Percentiles rank a stretch among this genome's conserved stretches.
Evolutionary conservation across 1,140 invertebrate species (phyloP).

Genomic region (Archivesica marissinica): DNA sequence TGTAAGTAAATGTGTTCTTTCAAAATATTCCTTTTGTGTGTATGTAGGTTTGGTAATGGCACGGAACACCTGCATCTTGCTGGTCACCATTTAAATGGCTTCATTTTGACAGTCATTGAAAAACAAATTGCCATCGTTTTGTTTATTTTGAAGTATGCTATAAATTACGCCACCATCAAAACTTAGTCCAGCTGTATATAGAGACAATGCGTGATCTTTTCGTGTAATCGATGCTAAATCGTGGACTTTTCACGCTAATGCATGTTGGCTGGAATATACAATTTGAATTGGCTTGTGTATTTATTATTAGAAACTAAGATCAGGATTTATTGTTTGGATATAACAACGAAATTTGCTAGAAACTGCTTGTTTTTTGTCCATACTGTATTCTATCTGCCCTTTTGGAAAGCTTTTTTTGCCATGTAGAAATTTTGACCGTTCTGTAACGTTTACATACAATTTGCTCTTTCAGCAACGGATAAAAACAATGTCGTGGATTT

Average conservation of each 20-base stretch:
- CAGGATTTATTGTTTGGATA: conserved; percentile 60
- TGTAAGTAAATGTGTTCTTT: too few species aligned
- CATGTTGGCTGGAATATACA: conserved; percentile 56
- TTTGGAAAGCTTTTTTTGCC: conserved; percentile 49
- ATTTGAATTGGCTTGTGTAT: conserved; percentile 52
- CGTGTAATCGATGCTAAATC: conserved; percentile 55
- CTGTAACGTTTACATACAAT: conserved; percentile 19
- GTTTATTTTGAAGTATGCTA: too few species aligned
- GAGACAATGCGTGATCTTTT: conserved; percentile 47
- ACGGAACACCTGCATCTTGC: too few species aligned
- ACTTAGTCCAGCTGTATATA: conserved; percentile 39
- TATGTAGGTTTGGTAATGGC: too few species aligned
- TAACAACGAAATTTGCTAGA: conserved; percentile 60
- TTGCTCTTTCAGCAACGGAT: conserved; percentile 30
- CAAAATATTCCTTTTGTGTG: too few species aligned
- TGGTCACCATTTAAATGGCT: too few species aligned
- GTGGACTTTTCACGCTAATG: conserved; percentile 52
- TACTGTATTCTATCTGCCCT: conserved; percentile 25
- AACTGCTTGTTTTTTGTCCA: conserved; percentile 58
- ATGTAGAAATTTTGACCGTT: conserved; percentile 44
- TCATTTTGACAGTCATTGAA: too few species aligned
- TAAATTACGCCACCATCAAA: conserved; percentile 28
- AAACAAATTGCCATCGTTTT: too few species aligned
- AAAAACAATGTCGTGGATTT: conserved; percentile 39
- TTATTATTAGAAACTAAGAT: conserved; percentile 44